These are phyloP conservation scores for Phoxinus dragarum DNA, from an alignment of 2,797 vertebrate species.

Conservation along the genomic window DNA sequence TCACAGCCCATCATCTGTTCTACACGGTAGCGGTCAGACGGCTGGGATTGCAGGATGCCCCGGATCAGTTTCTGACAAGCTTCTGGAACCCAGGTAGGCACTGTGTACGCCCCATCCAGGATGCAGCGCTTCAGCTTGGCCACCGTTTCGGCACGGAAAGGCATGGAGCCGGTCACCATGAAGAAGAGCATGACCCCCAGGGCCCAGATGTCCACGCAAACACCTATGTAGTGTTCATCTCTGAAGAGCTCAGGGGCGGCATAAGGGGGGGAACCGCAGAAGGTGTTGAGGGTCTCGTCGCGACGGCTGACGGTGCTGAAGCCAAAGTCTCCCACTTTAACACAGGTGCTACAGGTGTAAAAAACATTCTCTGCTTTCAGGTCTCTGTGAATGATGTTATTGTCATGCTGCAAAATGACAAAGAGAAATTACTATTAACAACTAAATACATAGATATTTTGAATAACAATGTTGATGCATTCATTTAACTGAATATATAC, in stretches of 20 bases:
- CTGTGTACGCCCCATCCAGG: conserved; percentile 85
- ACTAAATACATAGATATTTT: not conserved
- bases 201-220: conserved; percentile 94
- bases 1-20: conserved; percentile 91
- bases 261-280: conserved; percentile 96
- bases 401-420: conserved; percentile 86
- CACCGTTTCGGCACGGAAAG: conserved; percentile 94
- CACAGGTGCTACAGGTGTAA: conserved; percentile 89
- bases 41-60: conserved; percentile 86
- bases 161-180: conserved; percentile 91
- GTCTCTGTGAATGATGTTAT: conserved; percentile 94
- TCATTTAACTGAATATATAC: not conserved
- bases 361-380: conserved; percentile 97
- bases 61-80: conserved; percentile 88
- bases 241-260: conserved; percentile 94
- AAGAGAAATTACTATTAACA: not conserved
- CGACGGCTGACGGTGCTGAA: conserved; percentile 92
- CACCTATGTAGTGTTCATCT: conserved; percentile 90
- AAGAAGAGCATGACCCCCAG: conserved; percentile 95
- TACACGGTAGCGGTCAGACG: conserved; percentile 84
- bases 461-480: not conserved
- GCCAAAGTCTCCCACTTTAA: conserved; percentile 98
- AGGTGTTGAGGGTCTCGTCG: conserved; percentile 92
- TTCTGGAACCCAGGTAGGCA: conserved; percentile 86
- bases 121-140: conserved; percentile 94